These are phyloP conservation scores for Gallinago media DNA, from an alignment of 2,113 vertebrate genomes.

Conservation along the genomic window DNA sequence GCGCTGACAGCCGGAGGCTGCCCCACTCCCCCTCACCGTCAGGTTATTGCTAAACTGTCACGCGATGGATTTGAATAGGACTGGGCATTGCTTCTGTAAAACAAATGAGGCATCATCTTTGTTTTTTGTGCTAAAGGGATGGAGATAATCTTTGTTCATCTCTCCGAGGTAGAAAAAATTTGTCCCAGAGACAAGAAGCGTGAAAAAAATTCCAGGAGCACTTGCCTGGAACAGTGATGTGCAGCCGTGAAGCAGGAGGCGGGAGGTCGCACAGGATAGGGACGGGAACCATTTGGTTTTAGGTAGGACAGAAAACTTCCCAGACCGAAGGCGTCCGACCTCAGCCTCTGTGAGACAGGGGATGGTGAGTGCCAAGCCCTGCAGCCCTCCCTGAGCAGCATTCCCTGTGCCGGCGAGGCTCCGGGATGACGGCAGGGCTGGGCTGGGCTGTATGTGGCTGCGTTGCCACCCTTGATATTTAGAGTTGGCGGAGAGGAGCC, in stretches of 20 bases:
- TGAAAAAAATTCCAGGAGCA: slow-evolving; percentile 15
- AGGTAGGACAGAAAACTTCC: not conserved
- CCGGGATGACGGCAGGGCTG: not conserved
- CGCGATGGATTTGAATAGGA: slow-evolving; percentile 18
- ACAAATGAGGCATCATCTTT: slow-evolving; percentile 58
- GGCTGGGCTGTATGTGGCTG: not conserved
- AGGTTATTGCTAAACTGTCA: slow-evolving; percentile 73
- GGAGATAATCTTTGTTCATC: slow-evolving; percentile 74
- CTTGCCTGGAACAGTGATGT: not conserved
- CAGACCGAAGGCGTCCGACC: not conserved
- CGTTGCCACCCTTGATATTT: not conserved
- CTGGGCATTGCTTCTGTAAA: slow-evolving; percentile 6
- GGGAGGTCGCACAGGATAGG: not conserved
- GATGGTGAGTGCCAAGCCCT: not conserved
- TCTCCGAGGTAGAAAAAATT: slow-evolving; percentile 82
- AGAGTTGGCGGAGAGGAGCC: not conserved
- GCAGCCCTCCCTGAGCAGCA: fast-evolving
- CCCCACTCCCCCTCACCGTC: not conserved
- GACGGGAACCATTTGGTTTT: not conserved
- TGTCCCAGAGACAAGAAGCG: slow-evolving; percentile 75
- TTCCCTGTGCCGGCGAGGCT: not conserved
- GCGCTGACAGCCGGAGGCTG: not conserved
- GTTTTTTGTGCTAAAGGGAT: slow-evolving; percentile 69
- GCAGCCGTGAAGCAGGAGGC: not conserved
- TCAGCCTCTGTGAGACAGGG: not conserved